Percentiles rank a stretch among this genome's conserved stretches.
These are phyloP conservation scores for Charina bottae DNA, from an alignment of 2,113 vertebrate species.

Conservation along the genomic window DNA sequence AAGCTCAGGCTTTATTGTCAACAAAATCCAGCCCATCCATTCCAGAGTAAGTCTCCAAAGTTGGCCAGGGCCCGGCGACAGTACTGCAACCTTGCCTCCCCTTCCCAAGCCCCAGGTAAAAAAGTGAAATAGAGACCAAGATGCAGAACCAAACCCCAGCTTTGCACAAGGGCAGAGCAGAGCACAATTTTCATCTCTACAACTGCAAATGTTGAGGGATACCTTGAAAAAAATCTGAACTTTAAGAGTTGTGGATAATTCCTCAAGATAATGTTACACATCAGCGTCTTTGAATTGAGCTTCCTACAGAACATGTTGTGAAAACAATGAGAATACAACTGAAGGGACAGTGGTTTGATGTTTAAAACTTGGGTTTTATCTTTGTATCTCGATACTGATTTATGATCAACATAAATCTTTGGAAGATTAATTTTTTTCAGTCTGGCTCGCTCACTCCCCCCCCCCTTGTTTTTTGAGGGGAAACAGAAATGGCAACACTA, in stretches of 20 bases:
- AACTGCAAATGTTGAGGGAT: not conserved
- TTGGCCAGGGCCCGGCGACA: not conserved
- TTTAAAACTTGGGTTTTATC: not conserved
- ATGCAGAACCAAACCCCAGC: not conserved
- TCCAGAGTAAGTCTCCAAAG: not conserved
- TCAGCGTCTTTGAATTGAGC: not conserved
- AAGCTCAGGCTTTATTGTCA: constrained; percentile 32
- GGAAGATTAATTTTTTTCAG: not conserved
- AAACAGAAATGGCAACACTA: not conserved
- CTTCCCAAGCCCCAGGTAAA: not conserved
- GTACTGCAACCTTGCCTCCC: not conserved
- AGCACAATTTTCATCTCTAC: not conserved
- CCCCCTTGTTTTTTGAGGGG: not conserved
- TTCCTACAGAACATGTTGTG: not conserved
- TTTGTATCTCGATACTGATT: not conserved
- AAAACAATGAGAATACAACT: not conserved
- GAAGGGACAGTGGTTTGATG: not conserved
- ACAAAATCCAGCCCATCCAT: constrained; percentile 3
- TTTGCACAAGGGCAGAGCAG: not conserved
- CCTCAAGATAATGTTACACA: not conserved
- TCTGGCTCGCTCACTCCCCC: not conserved
- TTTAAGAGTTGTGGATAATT: not conserved
- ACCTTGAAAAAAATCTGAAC: not conserved
- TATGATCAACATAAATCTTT: not conserved
- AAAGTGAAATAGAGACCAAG: not conserved